These are phyloP conservation scores for Lepus europaeus DNA, from an alignment of 2,113 vertebrate species.

Conservation along the genomic window DNA sequence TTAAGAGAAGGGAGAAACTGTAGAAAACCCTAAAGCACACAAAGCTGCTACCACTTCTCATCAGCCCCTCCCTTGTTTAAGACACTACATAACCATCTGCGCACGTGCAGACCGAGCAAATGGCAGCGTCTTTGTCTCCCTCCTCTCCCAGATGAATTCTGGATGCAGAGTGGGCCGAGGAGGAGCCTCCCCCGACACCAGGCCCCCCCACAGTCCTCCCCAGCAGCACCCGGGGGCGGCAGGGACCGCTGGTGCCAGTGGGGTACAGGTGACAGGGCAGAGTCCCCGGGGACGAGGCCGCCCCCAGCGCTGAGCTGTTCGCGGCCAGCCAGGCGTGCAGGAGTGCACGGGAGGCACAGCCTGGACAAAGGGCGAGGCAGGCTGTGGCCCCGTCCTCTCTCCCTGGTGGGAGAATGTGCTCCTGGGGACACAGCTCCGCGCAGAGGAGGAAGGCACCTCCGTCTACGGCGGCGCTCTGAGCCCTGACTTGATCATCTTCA, in stretches of 20 bases:
- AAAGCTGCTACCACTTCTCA: neutral
- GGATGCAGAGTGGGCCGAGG: neutral
- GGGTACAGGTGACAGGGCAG: neutral
- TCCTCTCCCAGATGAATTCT: neutral
- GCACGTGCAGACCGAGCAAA: too few species aligned
- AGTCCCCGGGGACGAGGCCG: neutral
- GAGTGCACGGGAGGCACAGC: neutral
- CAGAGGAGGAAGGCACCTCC: neutral
- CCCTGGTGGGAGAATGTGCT: neutral
- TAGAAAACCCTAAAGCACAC: slow-evolving; percentile 37
- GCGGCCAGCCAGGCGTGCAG: neutral
- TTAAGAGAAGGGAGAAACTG: slow-evolving; percentile 24
- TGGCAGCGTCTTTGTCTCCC: too few species aligned
- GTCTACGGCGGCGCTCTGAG: neutral
- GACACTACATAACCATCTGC: neutral
- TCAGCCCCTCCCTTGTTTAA: slow-evolving; percentile 24
- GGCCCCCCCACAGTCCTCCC: too few species aligned
- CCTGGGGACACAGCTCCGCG: accelerated
- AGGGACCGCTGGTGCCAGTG: neutral
- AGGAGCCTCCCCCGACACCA: neutral
- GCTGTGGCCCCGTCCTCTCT: accelerated
- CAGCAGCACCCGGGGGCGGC: too few species aligned
- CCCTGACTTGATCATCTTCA: neutral
- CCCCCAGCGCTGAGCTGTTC: too few species aligned
- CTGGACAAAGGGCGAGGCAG: neutral